Percentiles rank a stretch among this genome's conserved stretches.
Evolutionary conservation across 1,140 invertebrate species (phyloP).

Genomic region (Charaxes varanes): DNA sequence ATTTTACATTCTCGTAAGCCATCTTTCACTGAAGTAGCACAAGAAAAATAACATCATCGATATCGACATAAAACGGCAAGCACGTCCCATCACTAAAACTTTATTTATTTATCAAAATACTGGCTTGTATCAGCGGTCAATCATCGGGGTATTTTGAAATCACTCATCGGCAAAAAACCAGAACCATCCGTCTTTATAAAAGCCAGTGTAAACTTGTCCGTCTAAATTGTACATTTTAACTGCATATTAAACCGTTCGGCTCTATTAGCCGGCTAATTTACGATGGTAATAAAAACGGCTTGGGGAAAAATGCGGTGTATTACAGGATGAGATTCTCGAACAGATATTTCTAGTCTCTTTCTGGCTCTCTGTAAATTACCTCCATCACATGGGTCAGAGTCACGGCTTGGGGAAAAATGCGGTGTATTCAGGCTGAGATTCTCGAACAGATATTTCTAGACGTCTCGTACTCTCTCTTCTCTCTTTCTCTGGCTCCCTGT

Average conservation of each 20-base stretch:
- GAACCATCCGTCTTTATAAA: conserved; percentile 67
- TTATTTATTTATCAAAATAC: conserved; percentile 66
- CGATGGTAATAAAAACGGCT: conserved; percentile 42
- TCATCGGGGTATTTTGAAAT: conserved; percentile 63
- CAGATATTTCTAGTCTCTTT: too few species aligned
- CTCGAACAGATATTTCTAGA: too few species aligned
- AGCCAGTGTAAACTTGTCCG: conserved; percentile 46
- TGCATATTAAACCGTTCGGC: conserved; percentile 58
- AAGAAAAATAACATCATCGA: too few species aligned
- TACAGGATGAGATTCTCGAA: too few species aligned
- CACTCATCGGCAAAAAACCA: conserved; percentile 43
- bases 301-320: conserved; percentile 18
- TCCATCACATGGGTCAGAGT: too few species aligned
- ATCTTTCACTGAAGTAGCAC: too few species aligned
- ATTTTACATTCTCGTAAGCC: too few species aligned
- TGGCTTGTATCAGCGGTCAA: conserved; percentile 65
- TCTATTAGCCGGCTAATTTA: conserved; percentile 54
- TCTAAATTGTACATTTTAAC: conserved; percentile 61
- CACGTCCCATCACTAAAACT: conserved; percentile 28
- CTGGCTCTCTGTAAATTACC: too few species aligned
- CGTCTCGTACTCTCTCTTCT: too few species aligned
- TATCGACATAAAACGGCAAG: conserved; percentile 10
- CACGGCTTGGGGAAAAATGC: too few species aligned
- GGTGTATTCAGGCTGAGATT: too few species aligned
- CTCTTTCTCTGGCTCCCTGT: too few species aligned